A percentile compares a stretch with the other conserved stretches of the same genome.
These are phyloP conservation scores for Habroteleia sp. DNA, from an alignment of 2,888 invertebrate genomes.

Conservation along the genomic window DNA sequence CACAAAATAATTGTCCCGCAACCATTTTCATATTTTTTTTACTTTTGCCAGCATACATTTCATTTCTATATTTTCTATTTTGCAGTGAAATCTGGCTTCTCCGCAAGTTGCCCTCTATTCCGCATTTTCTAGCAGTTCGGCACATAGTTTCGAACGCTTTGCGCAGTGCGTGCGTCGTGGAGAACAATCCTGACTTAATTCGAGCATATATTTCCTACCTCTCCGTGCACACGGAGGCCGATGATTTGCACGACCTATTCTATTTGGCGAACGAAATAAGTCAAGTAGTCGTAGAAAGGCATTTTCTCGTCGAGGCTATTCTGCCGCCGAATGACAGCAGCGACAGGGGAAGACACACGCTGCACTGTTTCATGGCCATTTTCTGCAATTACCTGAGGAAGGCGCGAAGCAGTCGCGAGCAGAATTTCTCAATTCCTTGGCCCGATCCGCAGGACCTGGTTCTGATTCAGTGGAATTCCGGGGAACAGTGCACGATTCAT, in stretches of 20 bases:
- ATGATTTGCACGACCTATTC: slow-evolving; percentile 85
- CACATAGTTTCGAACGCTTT: slow-evolving; percentile 87
- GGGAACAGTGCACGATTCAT: slow-evolving; percentile 88
- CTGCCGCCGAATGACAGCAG: slow-evolving; percentile 84
- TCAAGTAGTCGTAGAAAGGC: slow-evolving; percentile 94
- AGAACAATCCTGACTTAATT: slow-evolving; percentile 91
- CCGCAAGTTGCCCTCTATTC: slow-evolving; percentile 86
- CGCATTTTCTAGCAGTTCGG: slow-evolving; percentile 89
- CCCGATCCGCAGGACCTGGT: slow-evolving; percentile 89
- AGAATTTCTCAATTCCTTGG: slow-evolving; percentile 82
- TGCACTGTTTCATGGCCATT: slow-evolving; percentile 87
- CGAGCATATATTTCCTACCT: slow-evolving; percentile 93
- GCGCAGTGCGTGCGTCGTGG: slow-evolving; percentile 94
- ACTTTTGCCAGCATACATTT: too few relatives aligned
- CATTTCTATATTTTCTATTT: slow-evolving; percentile 40
- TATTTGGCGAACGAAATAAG: slow-evolving; percentile 91
- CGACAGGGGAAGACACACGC: slow-evolving; percentile 82
- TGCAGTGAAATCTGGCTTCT: slow-evolving; percentile 83
- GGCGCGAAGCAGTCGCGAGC: slow-evolving; percentile 85
- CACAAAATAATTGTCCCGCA: too few relatives aligned
- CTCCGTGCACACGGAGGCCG: slow-evolving; percentile 87
- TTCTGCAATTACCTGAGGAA: slow-evolving; percentile 89
- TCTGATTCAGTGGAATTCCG: slow-evolving; percentile 88
- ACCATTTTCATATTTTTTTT: too few relatives aligned
- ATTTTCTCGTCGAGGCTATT: slow-evolving; percentile 91